Evolutionary conservation across 2,888 invertebrate genomes (phyloP), one percentile per base, ranked within the genome.

Genomic region (Pammene fasciana): DNA sequence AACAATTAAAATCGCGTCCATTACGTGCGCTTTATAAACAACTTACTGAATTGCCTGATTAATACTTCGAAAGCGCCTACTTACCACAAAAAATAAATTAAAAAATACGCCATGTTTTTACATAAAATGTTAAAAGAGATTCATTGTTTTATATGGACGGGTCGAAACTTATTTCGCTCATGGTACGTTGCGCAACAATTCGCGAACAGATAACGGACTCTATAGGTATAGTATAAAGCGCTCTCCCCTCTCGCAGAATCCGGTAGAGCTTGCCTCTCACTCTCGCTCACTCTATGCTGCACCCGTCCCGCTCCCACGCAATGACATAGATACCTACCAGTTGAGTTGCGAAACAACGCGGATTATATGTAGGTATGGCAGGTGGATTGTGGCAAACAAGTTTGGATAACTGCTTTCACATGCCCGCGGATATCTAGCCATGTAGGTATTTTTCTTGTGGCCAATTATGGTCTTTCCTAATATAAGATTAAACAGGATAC

Each of bases 321-420:
- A 79, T 92, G 92, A 91, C 92, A 92, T 88, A 92, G 88, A 91
- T 92, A 90, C 89, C 85, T 84, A 72, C 61, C 66, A 67, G 82
- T 79, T 81, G 78, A 82, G 86, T 92, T 92, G 92, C 91, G 92
- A 92, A 92, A 92, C 87, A 88, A 78, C 90, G 91, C 92, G 89
- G 92, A 92, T 92, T 92, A 92, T 89, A 90, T 43, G 41, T 65
- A 70, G 65, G 59, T 70, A 70, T 89, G 89, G 90, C 92, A 92
- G 90, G 92, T 92, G 91, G 89, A 89, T 91, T 88, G 89, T 86
- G 86, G 86, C 84, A 88, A 92, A 92, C 90, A 83, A 87, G 90
- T 92, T 92, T 86, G 88, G 88, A 87, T 89, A 88, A 87, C 89
- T 88, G 90, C 90, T 92, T 91, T 91, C 90, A 91, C 90, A 86